Evolutionary conservation across 2,113 vertebrate genomes (phyloP).

Genomic region (Pavo muticus): DNA sequence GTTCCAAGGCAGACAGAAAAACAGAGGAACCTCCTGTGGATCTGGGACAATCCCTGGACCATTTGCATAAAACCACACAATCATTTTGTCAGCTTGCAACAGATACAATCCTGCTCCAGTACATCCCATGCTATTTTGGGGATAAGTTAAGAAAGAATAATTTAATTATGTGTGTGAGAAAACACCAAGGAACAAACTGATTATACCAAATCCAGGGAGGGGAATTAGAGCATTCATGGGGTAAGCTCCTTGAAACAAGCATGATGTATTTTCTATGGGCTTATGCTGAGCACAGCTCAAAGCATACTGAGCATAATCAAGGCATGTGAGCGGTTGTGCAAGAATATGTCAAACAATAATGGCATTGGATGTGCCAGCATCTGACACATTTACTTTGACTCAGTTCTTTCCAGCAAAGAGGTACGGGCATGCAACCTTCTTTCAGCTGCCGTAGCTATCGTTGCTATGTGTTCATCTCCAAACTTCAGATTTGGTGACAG

Average conservation of each 20-base stretch:
- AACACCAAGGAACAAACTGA: constrained; percentile 46
- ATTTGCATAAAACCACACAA: constrained; percentile 38
- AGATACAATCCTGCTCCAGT: constrained; percentile 40
- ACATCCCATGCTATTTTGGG: neutral
- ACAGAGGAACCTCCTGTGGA: constrained; percentile 5
- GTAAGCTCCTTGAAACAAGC: constrained; percentile 58
- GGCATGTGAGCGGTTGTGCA: constrained; percentile 61
- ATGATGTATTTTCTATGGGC: constrained; percentile 22
- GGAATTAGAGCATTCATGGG: constrained; percentile 46
- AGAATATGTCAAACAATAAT: constrained; percentile 19
- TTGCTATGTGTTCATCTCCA: neutral
- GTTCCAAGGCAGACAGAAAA: neutral
- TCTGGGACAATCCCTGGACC: constrained; percentile 24
- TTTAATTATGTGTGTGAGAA: constrained; percentile 30
- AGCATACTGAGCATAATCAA: constrained; percentile 4
- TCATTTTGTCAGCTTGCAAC: constrained; percentile 40
- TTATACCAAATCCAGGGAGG: constrained; percentile 52
- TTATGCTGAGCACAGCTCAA: constrained; percentile 11
- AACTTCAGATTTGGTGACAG: neutral
- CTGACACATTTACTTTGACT: neutral
- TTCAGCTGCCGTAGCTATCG: neutral
- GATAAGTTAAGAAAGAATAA: constrained; percentile 11
- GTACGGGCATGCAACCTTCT: neutral
- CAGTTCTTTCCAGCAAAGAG: neutral
- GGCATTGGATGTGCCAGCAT: neutral